Base-by-base conservation (phyloP, 2,797 vertebrate species). In the Pangasius krempfi region DNA sequence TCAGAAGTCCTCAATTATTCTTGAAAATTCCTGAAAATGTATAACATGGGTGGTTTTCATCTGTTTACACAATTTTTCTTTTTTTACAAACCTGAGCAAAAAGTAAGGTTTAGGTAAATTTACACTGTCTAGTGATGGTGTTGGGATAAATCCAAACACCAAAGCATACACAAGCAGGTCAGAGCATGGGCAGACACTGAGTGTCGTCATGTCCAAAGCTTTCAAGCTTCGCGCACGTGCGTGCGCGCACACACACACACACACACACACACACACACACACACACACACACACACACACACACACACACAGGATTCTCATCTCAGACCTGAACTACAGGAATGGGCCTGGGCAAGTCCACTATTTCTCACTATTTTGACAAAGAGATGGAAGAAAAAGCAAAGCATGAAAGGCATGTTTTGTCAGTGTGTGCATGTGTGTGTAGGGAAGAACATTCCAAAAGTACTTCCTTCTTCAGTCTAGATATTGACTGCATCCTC, bases 281-380 rank as follows among this genome's bases (percentile, higher is more conserved):
- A 2, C 37, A 37, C 37, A 37, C 37, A 37, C 40, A 44, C 40
- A 44, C 40, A 44, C 40, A 64, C 62, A 64, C 62, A 64, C 25
- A 64, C 30, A 14, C 66, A 33, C 3, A 25, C 4, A 12, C 40
- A 47, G 8, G 52, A 44, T 60, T 62, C 66, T 72, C 33, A 70
- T 78, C 16, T 85, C 56, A 73, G 70, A 85, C 76, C 40, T 52
- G 76, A 88, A 58, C 40, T 52, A 1, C 87, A 82, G 58, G 68
- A 60, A 87, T 73, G 76, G 68, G 89, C 37, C 82, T 85, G 75
- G 87, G 25, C 84, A 89, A 13, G 79, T 64, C 73, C 70, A 79
- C 47, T 7, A 10, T 79, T 30, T 72, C 79, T 56, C 56, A 80
- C 18, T 13, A 30, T 33, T 20, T 50, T 79, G 1, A 33, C 27